Conservation (phyloP, 2,113 vertebrate species). For the Morone chrysops region DNA sequence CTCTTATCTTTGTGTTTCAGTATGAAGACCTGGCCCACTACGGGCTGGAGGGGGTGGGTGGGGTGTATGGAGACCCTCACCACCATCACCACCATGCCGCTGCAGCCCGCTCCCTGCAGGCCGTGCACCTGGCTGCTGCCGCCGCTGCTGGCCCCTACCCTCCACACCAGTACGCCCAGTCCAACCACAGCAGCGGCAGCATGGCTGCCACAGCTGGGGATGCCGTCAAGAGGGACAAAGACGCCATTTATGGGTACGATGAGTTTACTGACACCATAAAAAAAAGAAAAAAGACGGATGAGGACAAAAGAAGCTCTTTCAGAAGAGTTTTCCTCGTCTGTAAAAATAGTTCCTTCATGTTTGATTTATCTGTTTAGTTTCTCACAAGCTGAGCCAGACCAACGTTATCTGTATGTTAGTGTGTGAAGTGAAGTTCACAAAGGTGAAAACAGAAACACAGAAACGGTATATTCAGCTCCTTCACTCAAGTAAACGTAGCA, state of each 20-base stretch:
- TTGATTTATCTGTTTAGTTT: neutral
- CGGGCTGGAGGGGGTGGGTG: conserved; percentile 92
- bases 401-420: neutral
- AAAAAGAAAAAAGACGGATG: neutral
- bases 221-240: conserved; percentile 94
- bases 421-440: neutral
- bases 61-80: conserved; percentile 92
- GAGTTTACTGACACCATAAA: conserved; percentile 43
- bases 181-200: conserved; percentile 86
- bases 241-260: conserved; percentile 96
- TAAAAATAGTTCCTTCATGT: conserved; percentile 3
- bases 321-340: neutral
- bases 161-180: conserved; percentile 90
- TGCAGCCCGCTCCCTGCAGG: conserved; percentile 89
- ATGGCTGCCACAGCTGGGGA: conserved; percentile 91
- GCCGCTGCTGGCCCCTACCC: conserved; percentile 83
- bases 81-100: conserved; percentile 22
- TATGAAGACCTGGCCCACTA: conserved; percentile 96
- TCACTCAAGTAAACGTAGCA: neutral
- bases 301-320: neutral
- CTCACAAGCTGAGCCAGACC: conserved; percentile 6
- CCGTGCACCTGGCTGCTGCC: conserved; percentile 90
- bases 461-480: conserved; percentile 1
- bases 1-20: conserved; percentile 79
- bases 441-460: neutral